These are phyloP conservation scores for Eristalis pertinax DNA, from an alignment of 2,888 invertebrate genomes.

Conservation along the genomic window DNA sequence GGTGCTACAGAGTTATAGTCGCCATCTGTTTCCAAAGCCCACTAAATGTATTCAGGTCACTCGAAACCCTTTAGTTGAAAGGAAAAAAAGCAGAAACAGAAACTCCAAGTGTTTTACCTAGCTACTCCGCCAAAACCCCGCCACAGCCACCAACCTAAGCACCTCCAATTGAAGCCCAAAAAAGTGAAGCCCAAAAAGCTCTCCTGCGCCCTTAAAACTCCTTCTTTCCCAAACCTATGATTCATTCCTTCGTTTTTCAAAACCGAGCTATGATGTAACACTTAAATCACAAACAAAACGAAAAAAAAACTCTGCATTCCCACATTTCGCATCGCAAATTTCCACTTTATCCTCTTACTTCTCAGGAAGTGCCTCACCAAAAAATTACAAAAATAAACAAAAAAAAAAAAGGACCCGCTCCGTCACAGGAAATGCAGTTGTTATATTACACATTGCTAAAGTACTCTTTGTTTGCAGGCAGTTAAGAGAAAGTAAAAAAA, in stretches of 20 bases:
- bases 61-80: no score
- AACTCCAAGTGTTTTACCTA: no score
- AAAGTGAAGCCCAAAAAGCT: no score
- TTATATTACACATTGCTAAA: conserved; percentile 54
- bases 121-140: no score
- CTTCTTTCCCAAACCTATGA: background rate
- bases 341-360: conserved; percentile 11
- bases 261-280: background rate
- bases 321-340: conserved; percentile 6
- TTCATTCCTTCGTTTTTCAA: background rate
- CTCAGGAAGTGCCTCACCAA: conserved; percentile 9
- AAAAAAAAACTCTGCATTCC: background rate
- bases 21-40: no score
- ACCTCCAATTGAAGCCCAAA: no score
- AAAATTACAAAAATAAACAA: background rate
- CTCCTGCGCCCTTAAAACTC: background rate
- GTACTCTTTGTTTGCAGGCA: conserved; percentile 33
- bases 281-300: background rate
- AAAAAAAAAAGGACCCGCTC: conserved; percentile 14
- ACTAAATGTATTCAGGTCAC: no score
- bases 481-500: background rate
- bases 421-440: conserved; percentile 58
- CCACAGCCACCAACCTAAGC: no score
- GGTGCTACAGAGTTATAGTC: no score
- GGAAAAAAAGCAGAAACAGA: no score